phyloP scores from a whole-genome alignment of 2,113 vertebrate genomes.

The Tenebrosternarchus preto region DNA sequence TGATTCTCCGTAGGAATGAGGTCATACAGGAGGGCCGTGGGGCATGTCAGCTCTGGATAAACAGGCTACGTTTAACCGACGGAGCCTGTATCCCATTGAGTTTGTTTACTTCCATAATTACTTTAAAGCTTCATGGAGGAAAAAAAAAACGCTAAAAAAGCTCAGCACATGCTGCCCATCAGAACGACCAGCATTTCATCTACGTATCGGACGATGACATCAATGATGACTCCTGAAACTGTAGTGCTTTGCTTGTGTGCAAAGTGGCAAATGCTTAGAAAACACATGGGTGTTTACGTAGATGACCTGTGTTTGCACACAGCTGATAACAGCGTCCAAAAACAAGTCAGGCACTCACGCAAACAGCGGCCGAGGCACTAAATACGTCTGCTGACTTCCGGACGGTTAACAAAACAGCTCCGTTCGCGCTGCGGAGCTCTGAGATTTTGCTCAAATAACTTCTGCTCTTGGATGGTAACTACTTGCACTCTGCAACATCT shows the following conservation, averaged over 20 bases:
- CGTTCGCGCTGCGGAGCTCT: neutral
- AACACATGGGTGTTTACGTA: conserved; percentile 6
- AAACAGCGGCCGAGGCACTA: neutral
- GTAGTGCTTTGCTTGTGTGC: conserved; percentile 5
- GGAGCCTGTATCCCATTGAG: neutral
- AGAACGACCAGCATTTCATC: neutral
- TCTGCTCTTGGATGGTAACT: neutral
- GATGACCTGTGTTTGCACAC: conserved; percentile 29
- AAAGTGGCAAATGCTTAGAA: conserved; percentile 37
- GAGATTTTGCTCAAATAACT: neutral
- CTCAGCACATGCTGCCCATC: neutral
- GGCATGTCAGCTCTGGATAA: conserved; percentile 1
- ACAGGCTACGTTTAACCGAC: conserved; percentile 1
- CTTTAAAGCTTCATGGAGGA: neutral
- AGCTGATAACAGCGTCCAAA: conserved; percentile 53
- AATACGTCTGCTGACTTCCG: neutral
- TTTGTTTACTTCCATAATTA: conserved; percentile 4
- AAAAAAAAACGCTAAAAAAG: neutral
- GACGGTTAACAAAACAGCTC: neutral
- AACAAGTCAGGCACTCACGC: conserved; percentile 18
- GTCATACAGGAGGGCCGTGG: conserved; percentile 12
- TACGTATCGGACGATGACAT: neutral
- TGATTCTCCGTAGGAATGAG: conserved; percentile 7
- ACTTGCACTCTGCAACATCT: neutral
- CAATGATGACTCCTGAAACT: too few species aligned